These are phyloP conservation scores for Azemiops feae DNA, from an alignment of 2,113 vertebrate species.

Conservation along the genomic window DNA sequence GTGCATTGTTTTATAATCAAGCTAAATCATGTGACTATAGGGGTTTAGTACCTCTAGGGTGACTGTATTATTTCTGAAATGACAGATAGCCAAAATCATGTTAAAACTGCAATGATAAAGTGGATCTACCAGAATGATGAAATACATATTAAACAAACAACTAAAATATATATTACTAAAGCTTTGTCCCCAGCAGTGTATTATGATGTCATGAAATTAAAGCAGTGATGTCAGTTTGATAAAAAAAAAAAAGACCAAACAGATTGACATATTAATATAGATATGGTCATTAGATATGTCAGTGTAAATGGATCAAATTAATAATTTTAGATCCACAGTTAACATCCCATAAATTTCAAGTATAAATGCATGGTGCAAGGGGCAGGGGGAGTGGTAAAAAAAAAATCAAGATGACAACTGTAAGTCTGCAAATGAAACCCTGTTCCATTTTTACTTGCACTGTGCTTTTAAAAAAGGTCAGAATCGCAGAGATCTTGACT, in stretches of 20 bases:
- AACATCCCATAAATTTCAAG: not conserved
- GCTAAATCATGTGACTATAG: slow-evolving; percentile 49
- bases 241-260: not conserved
- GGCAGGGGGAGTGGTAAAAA: not conserved
- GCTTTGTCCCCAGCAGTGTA: slow-evolving; percentile 29
- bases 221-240: fast-evolving
- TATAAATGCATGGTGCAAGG: not conserved
- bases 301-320: not conserved
- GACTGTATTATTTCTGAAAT: slow-evolving; percentile 41
- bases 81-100: slow-evolving; percentile 46
- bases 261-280: not conserved
- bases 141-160: slow-evolving; percentile 43
- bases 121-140: slow-evolving; percentile 38
- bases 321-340: not conserved
- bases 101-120: slow-evolving; percentile 26
- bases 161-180: slow-evolving; percentile 34
- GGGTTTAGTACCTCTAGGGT: slow-evolving; percentile 55
- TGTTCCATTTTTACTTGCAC: not conserved
- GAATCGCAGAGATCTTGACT: not conserved
- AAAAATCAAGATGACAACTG: not conserved
- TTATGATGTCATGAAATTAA: not conserved
- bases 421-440: not conserved
- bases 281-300: not conserved
- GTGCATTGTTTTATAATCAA: slow-evolving; percentile 38
- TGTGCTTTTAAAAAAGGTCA: not conserved